Evolutionary conservation across 1,140 invertebrate species (phyloP).

Genomic region (Neelides sp.): DNA sequence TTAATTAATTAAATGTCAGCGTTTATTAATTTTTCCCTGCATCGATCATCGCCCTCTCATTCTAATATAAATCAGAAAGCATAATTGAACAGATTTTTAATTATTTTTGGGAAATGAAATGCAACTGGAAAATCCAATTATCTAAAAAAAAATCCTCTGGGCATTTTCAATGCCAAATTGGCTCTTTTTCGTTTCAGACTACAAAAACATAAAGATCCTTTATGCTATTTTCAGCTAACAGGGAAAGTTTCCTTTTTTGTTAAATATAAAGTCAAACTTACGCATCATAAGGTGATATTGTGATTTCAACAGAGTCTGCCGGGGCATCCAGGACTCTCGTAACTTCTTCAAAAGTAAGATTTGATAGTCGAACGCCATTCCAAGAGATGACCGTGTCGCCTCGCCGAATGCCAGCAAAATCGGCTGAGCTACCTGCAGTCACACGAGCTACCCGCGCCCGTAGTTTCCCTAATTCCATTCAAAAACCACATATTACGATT

Average conservation of each 20-base stretch:
- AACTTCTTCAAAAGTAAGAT: conserved; percentile 79
- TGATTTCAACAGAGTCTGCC: conserved; percentile 64
- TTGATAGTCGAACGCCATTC: conserved; percentile 67
- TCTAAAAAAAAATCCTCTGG: too few relatives aligned
- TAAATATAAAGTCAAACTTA: conserved; percentile 13
- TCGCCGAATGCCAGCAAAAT: conserved; percentile 68
- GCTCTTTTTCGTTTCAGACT: not conserved
- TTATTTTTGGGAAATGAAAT: too few relatives aligned
- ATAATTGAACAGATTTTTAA: too few relatives aligned
- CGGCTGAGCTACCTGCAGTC: conserved; percentile 74
- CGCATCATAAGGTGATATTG: conserved; percentile 24
- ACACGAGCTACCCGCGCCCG: conserved; percentile 85
- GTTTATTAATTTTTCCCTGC: too few relatives aligned
- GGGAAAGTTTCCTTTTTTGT: too few relatives aligned
- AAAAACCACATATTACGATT: too few relatives aligned
- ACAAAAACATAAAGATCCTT: not conserved
- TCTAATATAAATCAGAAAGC: too few relatives aligned
- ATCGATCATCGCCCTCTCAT: too few relatives aligned
- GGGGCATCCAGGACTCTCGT: conserved; percentile 68
- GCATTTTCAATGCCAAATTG: too few relatives aligned
- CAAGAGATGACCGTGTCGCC: conserved; percentile 71
- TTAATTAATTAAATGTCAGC: too few relatives aligned
- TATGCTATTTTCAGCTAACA: too few relatives aligned
- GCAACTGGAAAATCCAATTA: too few relatives aligned
- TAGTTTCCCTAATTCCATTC: conserved; percentile 57